Evolutionary conservation across 2,888 invertebrate species (phyloP), one percentile per base, ranked within the genome.

Genomic region (Drosophila acutilabella): DNA sequence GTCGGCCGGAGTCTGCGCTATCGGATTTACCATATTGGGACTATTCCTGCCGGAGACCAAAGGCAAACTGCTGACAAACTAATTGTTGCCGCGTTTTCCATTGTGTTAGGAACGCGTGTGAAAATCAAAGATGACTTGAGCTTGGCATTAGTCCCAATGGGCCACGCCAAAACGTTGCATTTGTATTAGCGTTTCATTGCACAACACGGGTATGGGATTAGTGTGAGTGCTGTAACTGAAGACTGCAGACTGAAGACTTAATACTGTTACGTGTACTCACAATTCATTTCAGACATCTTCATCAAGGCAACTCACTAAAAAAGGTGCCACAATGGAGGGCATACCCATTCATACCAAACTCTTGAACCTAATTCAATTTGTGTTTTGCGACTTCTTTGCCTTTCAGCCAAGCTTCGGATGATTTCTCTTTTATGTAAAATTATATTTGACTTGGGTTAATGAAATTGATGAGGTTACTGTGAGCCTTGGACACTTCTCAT

Each of bases 41-140:
- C 47, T 89, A n/a, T 88, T 71, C 71, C 64, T 92, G 47, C 81
- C 87, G 5, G 92, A 92, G 73, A 92, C 92, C 36, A 91, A 91
- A 72, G 90, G 91, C 44, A 90, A 87, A 67, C 78, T 80, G 50
- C 61, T 92, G 65, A 80, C 85, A 64, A 64, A 89, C 61, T 85
- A 78, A 88, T 71, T 64, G 54, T 59, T 57, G 60, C 44, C 16
- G 41, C 16, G 16, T 56, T 23, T 38, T 36, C 11, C 40, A 60
- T 50, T 57, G 41, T 54, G 59, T 60, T 8, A n/a, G 47, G 18
- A 18, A 56, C 61, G 78, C 73, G 73, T 80, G 80, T 83, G 77
- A 83, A 74, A 62, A 40, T 52, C 60, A 53, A 58, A 53, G 52
- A 64, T 69, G 74, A 57, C 59, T 71, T 66, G 68, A 53, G 61